phyloP scores from a whole-genome alignment of 2,113 vertebrate species.

The Ceyx cyanopectus region DNA sequence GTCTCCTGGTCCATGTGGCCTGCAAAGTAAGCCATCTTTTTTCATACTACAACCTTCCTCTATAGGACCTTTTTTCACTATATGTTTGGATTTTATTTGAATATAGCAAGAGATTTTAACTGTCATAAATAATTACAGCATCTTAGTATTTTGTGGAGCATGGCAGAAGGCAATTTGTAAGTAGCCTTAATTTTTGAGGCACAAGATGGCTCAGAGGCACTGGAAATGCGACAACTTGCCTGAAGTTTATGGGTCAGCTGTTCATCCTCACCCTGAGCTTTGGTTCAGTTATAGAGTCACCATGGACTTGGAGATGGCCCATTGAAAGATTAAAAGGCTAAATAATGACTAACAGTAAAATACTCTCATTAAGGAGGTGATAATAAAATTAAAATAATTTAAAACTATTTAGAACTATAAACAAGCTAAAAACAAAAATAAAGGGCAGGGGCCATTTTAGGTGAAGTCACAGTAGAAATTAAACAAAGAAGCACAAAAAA shows the following conservation, averaged over 20 bases:
- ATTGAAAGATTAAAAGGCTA: not conserved
- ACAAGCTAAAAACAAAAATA: not conserved
- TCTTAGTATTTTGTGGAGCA: slow-evolving; percentile 17
- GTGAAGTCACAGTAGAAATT: not conserved
- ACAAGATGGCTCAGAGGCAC: slow-evolving; percentile 37
- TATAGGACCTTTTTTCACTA: not conserved
- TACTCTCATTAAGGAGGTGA: not conserved
- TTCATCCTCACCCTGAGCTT: not conserved
- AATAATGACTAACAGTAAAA: not conserved
- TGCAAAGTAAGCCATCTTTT: not conserved
- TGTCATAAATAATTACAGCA: slow-evolving; percentile 46
- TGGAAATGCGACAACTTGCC: not conserved
- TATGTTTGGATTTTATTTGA: slow-evolving; percentile 16
- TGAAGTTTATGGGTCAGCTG: slow-evolving; percentile 34
- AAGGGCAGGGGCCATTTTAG: not conserved
- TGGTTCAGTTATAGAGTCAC: not conserved
- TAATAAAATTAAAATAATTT: not conserved
- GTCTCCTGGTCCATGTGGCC: slow-evolving; percentile 3
- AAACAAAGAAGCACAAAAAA: not conserved
- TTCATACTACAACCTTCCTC: not conserved
- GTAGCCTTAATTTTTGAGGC: slow-evolving; percentile 44
- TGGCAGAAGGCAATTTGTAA: slow-evolving; percentile 20
- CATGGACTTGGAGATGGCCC: not conserved
- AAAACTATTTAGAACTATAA: not conserved
- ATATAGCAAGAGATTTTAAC: slow-evolving; percentile 24